Conservation (phyloP, 1,140 invertebrate species). For the Bombus confusus region DNA sequence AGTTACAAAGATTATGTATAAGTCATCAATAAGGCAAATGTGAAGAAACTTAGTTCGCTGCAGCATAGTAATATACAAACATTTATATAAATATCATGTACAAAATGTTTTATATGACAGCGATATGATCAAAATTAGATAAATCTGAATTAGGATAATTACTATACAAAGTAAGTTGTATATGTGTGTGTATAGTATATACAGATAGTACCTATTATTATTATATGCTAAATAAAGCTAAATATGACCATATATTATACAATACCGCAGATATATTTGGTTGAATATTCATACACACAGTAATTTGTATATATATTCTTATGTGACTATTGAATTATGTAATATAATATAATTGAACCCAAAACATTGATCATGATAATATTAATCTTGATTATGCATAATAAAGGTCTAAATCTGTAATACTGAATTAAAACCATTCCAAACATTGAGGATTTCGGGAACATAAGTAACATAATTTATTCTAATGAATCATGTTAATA, state of each 20-base stretch:
- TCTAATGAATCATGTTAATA: background rate
- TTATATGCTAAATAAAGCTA: constrained; percentile 15
- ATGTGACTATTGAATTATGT: background rate
- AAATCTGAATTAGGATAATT: constrained; percentile 7
- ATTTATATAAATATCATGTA: constrained; percentile 49
- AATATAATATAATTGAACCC: background rate
- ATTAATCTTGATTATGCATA: background rate
- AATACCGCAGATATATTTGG: constrained; percentile 1
- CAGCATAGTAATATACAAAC: constrained; percentile 45
- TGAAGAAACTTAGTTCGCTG: constrained; percentile 34
- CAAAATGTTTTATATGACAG: constrained; percentile 38
- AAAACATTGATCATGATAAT: background rate
- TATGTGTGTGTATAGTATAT: constrained; percentile 10
- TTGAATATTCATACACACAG: constrained; percentile 12
- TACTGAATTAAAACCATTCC: background rate
- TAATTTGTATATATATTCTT: background rate
- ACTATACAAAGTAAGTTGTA: constrained; percentile 21
- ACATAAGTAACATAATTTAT: background rate
- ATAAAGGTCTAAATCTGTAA: background rate
- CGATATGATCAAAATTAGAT: constrained; percentile 16
- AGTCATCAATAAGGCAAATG: constrained; percentile 35
- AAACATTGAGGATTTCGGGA: too few species aligned
- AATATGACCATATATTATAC: constrained; percentile 21
- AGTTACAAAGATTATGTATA: background rate
- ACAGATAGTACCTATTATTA: constrained; percentile 20